A percentile compares a stretch with the other conserved stretches of the same genome.
Conservation (phyloP, 2,888 invertebrate species). For the Eubasilissa splendida region DNA sequence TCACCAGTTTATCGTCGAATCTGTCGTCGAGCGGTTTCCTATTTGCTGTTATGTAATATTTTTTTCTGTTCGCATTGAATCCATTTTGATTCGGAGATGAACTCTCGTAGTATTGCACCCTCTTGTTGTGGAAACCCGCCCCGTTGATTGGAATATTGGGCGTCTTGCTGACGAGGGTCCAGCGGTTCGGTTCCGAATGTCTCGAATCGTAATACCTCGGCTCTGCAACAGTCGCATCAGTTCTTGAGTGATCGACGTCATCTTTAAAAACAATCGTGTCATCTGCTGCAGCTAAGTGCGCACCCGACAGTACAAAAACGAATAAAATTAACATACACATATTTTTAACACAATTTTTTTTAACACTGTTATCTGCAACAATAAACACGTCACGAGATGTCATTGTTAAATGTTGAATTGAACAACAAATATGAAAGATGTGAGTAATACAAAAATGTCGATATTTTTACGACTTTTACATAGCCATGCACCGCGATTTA, state of each 20-base stretch:
- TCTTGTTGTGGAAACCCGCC: constrained; percentile 20
- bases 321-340: background rate
- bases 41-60: constrained; percentile 49
- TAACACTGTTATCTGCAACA: background rate
- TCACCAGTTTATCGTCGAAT: constrained; percentile 39
- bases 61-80: constrained; percentile 49
- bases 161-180: constrained; percentile 56
- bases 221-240: background rate
- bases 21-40: constrained; percentile 39
- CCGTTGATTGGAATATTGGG: constrained; percentile 55
- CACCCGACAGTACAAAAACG: background rate
- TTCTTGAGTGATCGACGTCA: constrained; percentile 17
- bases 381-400: background rate
- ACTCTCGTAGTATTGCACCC: constrained; percentile 54
- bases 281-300: background rate
- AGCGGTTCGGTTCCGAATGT: constrained; percentile 37
- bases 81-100: constrained; percentile 37
- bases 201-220: constrained; percentile 41
- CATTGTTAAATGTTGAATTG: no score
- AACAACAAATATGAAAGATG: no score
- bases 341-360: background rate
- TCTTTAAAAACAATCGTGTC: constrained; percentile 37
- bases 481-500: no score
- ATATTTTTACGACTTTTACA: no score
- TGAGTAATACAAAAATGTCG: no score